Evolutionary conservation across 2,797 vertebrate genomes (phyloP).

Genomic region (Acipenser ruthenus): DNA sequence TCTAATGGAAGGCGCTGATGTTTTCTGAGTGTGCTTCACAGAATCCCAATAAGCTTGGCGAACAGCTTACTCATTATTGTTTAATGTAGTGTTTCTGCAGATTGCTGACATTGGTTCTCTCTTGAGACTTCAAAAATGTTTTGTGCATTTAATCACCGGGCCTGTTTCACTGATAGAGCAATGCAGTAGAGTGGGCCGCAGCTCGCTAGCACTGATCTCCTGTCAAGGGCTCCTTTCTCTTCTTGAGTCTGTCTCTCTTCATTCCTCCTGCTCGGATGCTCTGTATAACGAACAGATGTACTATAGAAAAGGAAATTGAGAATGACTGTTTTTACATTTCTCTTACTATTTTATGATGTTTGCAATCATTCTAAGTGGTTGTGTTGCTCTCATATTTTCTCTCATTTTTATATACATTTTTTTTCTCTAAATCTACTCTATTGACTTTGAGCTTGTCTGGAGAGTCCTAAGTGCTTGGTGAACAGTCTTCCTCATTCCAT

Average conservation of each 20-base stretch:
- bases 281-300: too few relatives aligned
- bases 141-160: neutral
- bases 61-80: constrained; percentile 6
- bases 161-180: neutral
- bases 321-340: too few relatives aligned
- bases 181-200: neutral
- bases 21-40: neutral
- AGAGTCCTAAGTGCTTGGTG: too few relatives aligned
- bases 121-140: constrained; percentile 1
- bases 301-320: too few relatives aligned
- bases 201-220: neutral
- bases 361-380: too few relatives aligned
- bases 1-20: neutral
- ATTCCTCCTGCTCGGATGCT: too few relatives aligned
- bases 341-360: too few relatives aligned
- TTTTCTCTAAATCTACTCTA: too few relatives aligned
- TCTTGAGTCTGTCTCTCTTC: neutral
- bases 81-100: constrained; percentile 9
- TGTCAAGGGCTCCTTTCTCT: neutral
- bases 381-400: too few relatives aligned
- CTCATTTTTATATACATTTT: too few relatives aligned
- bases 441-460: too few relatives aligned
- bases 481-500: too few relatives aligned
- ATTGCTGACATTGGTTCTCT: neutral
- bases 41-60: neutral